Evolutionary conservation across 2,113 vertebrate species (phyloP).

Genomic region (Eurystomus gularis): DNA sequence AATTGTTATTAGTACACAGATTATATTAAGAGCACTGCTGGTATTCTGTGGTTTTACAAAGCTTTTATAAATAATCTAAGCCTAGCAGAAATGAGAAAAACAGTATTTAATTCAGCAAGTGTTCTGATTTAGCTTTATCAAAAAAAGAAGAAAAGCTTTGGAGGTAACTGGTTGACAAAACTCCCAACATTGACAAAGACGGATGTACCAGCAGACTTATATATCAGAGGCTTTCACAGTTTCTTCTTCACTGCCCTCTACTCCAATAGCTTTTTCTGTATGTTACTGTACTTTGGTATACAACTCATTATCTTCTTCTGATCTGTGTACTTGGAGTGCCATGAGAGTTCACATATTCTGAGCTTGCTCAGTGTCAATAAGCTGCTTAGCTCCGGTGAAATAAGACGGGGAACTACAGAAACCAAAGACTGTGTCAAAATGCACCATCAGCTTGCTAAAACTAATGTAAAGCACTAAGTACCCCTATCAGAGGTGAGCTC

Average conservation of each 20-base stretch:
- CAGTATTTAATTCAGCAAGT: neutral
- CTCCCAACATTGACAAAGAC: neutral
- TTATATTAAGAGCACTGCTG: conserved; percentile 21
- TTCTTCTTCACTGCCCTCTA: neutral
- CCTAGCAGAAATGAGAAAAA: neutral
- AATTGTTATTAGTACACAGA: conserved; percentile 37
- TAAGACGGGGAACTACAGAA: neutral
- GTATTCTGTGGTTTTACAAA: conserved; percentile 41
- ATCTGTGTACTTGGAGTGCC: neutral
- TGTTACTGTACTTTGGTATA: neutral
- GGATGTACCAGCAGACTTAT: neutral
- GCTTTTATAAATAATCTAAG: conserved; percentile 12
- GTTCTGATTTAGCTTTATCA: neutral
- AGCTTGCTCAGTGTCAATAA: neutral
- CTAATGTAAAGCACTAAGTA: neutral
- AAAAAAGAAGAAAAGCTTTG: neutral
- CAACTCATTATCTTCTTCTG: neutral
- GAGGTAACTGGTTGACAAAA: neutral
- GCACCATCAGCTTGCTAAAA: neutral
- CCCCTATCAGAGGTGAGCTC: neutral
- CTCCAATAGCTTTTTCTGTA: neutral
- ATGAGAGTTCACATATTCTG: neutral
- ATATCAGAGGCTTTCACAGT: neutral
- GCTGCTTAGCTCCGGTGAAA: neutral
- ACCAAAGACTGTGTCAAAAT: neutral